Conservation (phyloP, 35 echinoderm and acorn worm genomes). For the Lytechinus variegatus region DNA sequence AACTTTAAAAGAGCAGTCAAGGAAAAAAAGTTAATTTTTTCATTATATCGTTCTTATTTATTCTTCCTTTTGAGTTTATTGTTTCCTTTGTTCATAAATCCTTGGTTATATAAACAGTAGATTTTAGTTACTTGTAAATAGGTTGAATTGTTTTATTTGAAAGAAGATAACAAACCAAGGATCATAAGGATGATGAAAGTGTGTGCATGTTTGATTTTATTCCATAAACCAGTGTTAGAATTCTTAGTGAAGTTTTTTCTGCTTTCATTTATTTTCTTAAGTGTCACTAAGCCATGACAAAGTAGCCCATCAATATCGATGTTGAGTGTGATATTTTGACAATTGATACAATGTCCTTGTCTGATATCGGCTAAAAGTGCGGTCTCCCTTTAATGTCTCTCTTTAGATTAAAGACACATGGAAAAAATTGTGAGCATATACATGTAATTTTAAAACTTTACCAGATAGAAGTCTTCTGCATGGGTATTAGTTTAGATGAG, state of each 20-base stretch:
- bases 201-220: not conserved
- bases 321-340: no score
- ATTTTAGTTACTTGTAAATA: constrained; percentile 7
- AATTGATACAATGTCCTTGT: no score
- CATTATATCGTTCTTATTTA: not conserved
- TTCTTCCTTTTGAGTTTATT: not conserved
- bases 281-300: no score
- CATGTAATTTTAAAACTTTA: no score
- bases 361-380: no score
- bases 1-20: not conserved
- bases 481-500: not conserved
- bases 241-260: not conserved
- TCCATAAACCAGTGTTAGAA: not conserved
- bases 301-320: no score
- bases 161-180: not conserved
- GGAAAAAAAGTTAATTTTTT: not conserved
- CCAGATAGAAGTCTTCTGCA: not conserved
- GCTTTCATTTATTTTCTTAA: no score
- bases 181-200: not conserved
- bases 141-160: not conserved
- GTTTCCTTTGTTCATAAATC: not conserved
- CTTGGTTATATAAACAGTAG: not conserved
- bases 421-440: not conserved
- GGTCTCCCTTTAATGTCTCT: no score
- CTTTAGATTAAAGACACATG: no score